These are phyloP conservation scores for Labeo calbasu DNA, from an alignment of 2,797 vertebrate genomes.

Conservation along the genomic window DNA sequence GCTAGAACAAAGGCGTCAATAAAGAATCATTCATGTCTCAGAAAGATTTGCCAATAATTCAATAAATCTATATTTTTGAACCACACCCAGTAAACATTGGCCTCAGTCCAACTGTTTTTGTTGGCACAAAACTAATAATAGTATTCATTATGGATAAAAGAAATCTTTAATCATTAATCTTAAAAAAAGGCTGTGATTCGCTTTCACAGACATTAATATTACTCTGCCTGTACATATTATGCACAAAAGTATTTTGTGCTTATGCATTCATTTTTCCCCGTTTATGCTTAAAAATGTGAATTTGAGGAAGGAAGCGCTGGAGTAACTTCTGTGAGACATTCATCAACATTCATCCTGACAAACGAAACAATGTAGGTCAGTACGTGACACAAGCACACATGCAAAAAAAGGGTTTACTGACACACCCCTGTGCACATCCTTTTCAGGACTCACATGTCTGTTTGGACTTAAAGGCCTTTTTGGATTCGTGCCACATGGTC, in stretches of 20 bases:
- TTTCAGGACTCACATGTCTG: constrained; percentile 87
- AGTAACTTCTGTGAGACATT: background rate
- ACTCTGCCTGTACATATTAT: background rate
- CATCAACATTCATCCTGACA: background rate
- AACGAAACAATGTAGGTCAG: background rate
- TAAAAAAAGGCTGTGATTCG: background rate
- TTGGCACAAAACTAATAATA: background rate
- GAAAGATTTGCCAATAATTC: background rate
- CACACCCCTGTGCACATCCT: constrained; percentile 39
- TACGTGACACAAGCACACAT: background rate
- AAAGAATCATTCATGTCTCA: no score
- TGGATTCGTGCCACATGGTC: constrained; percentile 93
- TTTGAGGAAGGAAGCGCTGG: background rate
- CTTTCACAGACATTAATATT: background rate
- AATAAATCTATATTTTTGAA: background rate
- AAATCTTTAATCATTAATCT: background rate
- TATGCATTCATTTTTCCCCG: background rate
- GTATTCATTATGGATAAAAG: background rate
- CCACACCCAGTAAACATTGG: background rate
- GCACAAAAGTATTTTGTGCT: background rate
- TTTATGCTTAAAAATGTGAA: background rate
- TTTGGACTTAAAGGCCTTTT: constrained; percentile 81
- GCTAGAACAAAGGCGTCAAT: no score
- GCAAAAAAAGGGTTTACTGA: background rate
- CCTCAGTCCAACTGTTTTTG: background rate